These are phyloP conservation scores for Drosophila subquinaria DNA, from an alignment of 2,888 invertebrate genomes.

Conservation along the genomic window DNA sequence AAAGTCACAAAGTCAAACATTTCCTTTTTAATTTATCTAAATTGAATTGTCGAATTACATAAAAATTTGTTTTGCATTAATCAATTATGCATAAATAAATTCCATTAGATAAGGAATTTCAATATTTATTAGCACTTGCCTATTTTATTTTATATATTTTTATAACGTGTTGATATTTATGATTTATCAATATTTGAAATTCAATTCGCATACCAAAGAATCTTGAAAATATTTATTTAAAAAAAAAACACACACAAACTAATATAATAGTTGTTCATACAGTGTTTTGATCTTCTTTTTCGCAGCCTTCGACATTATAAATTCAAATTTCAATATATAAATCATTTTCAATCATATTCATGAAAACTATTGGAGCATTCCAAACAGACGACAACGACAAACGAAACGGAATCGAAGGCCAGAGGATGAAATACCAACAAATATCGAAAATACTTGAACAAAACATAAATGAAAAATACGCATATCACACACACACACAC, in stretches of 20 bases:
- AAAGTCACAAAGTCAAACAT: background rate
- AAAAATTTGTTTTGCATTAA: no score
- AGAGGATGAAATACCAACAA: conserved; percentile 21
- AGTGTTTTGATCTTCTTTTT: background rate
- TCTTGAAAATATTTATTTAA: background rate
- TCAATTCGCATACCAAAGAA: background rate
- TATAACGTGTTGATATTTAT: background rate
- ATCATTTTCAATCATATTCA: conserved; percentile 43
- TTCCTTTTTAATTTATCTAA: background rate
- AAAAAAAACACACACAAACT: background rate
- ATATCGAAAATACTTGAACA: conserved; percentile 35
- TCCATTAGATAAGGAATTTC: no score
- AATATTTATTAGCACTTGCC: background rate
- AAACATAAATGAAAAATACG: conserved; percentile 34
- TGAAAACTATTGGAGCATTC: conserved; percentile 13
- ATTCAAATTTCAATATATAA: conserved; percentile 34
- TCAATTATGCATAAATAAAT: no score
- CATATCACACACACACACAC: conserved; percentile 19
- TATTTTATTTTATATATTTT: background rate
- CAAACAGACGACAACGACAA: conserved; percentile 1
- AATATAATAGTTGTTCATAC: background rate
- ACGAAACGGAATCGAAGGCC: conserved; percentile 7
- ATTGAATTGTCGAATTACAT: no score
- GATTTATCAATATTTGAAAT: background rate
- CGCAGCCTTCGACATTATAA: conserved; percentile 12